Conservation (phyloP, 1,140 invertebrate species). For the Anastrepha ludens region DNA sequence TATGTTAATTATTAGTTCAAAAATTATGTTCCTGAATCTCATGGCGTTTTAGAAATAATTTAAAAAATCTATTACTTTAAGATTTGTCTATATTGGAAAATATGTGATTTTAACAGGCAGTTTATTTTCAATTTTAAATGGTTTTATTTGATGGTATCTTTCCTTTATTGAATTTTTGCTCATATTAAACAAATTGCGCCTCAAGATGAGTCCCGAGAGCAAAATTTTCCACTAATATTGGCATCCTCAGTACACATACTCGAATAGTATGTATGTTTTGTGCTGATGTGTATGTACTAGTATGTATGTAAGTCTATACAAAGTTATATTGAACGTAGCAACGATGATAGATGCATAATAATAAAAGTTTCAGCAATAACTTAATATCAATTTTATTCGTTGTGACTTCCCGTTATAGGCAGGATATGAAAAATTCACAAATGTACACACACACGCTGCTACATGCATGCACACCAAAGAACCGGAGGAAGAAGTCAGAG, state of each 20-base stretch:
- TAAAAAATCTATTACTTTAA: too few relatives aligned
- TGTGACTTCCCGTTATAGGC: constrained; percentile 54
- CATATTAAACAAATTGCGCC: too few relatives aligned
- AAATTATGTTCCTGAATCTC: too few relatives aligned
- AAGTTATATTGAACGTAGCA: constrained; percentile 35
- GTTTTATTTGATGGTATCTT: too few relatives aligned
- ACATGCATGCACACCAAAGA: background rate
- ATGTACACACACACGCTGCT: background rate
- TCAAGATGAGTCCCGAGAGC: too few relatives aligned
- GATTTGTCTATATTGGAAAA: too few relatives aligned
- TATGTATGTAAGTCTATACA: background rate
- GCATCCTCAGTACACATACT: background rate
- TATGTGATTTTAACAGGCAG: too few relatives aligned
- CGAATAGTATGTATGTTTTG: background rate
- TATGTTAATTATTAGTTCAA: too few relatives aligned
- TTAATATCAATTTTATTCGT: constrained; percentile 55
- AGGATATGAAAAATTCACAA: constrained; percentile 53
- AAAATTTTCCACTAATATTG: too few relatives aligned
- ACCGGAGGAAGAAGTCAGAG: background rate
- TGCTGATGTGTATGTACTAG: background rate
- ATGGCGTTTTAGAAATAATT: too few relatives aligned
- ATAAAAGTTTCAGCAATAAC: constrained; percentile 54
- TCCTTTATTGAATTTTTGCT: too few relatives aligned
- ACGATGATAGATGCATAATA: constrained; percentile 54
- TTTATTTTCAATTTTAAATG: too few relatives aligned